A percentile compares a stretch with the other conserved stretches of the same genome.
These are phyloP conservation scores for Andrena fulva DNA, from an alignment of 2,888 invertebrate species.

Conservation along the genomic window DNA sequence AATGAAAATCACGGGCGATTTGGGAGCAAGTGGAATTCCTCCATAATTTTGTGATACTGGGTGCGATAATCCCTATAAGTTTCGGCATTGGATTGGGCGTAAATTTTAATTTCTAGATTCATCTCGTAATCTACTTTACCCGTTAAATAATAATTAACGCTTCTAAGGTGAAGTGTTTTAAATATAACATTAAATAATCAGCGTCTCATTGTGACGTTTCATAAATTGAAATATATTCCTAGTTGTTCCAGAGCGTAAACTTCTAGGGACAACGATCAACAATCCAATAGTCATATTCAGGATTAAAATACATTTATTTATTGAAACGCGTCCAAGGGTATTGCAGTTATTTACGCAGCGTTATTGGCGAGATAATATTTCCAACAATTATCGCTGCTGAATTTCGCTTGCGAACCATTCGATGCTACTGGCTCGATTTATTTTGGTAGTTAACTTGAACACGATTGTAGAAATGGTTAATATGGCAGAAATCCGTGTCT, in stretches of 20 bases:
- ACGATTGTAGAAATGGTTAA: constrained; percentile 79
- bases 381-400: background rate
- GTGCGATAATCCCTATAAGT: constrained; percentile 24
- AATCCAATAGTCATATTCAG: constrained; percentile 48
- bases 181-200: background rate
- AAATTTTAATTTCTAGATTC: background rate
- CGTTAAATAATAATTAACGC: background rate
- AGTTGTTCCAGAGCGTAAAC: constrained; percentile 12
- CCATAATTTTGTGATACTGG: background rate
- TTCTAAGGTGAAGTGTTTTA: background rate
- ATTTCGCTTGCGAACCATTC: background rate
- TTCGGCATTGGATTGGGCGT: constrained; percentile 5
- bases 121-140: background rate
- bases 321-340: background rate
- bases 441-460: constrained; percentile 73
- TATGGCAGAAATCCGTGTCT: constrained; percentile 81
- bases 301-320: constrained; percentile 22
- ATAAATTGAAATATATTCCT: background rate
- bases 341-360: background rate
- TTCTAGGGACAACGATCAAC: constrained; percentile 36
- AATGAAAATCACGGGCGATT: too few relatives aligned
- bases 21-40: too few relatives aligned
- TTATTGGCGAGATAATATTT: constrained; percentile 24
- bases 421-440: background rate
- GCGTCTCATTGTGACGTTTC: background rate